phyloP scores from a whole-genome alignment of 1,140 invertebrate species.

The Xylocopa sonorina region DNA sequence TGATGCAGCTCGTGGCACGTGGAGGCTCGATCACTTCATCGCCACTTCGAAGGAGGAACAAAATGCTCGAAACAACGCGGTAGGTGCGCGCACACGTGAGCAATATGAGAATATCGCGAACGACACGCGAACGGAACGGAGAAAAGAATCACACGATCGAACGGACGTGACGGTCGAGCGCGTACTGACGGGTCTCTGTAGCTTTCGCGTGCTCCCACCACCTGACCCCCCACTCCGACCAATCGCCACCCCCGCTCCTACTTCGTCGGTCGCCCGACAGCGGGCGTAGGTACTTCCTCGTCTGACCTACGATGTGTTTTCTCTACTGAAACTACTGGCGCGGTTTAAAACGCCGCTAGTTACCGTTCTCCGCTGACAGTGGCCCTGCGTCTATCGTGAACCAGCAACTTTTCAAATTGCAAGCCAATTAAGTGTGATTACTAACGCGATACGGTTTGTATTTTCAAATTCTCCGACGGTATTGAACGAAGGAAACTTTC shows the following conservation, averaged over 20 bases:
- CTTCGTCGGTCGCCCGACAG: background rate
- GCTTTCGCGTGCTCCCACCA: slow-evolving; percentile 31
- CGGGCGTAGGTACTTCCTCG: background rate
- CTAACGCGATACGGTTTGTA: background rate
- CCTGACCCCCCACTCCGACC: slow-evolving; percentile 9
- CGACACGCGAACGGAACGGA: background rate
- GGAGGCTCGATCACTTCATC: slow-evolving; percentile 34
- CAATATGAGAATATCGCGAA: background rate
- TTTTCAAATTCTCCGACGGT: too few relatives aligned
- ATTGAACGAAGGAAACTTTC: background rate
- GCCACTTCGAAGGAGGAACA: background rate
- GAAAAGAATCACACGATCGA: background rate
- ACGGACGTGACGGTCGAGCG: slow-evolving; percentile 10
- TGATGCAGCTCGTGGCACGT: background rate
- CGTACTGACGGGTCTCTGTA: slow-evolving; percentile 34
- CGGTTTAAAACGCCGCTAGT: background rate
- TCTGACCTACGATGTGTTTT: background rate
- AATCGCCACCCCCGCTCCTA: background rate
- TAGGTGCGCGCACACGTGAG: slow-evolving; percentile 26
- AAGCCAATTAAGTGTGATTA: slow-evolving; percentile 13
- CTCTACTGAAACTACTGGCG: slow-evolving; percentile 7
- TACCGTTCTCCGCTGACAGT: background rate
- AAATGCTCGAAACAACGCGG: background rate
- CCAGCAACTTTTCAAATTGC: slow-evolving; percentile 16
- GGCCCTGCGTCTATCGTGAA: background rate